phyloP scores from a whole-genome alignment of 2,888 invertebrate genomes.

The Microplitis manilae region DNA sequence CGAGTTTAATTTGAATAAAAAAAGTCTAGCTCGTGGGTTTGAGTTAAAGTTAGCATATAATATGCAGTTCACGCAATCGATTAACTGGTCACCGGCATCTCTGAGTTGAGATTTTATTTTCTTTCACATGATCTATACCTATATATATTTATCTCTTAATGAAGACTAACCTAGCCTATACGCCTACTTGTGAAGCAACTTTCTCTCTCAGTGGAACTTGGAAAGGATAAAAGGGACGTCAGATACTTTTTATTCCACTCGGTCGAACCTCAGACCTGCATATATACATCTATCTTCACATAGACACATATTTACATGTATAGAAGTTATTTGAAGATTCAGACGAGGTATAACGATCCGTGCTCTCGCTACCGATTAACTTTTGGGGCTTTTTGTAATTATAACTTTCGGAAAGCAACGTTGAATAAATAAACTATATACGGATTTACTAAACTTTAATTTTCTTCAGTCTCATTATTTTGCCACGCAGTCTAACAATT shows the following conservation, averaged over 20 bases:
- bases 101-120: background rate
- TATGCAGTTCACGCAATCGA: conserved; percentile 35
- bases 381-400: conserved; percentile 19
- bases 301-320: background rate
- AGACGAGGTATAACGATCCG: background rate
- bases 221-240: conserved; percentile 4
- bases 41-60: conserved; percentile 5
- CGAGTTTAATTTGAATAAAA: background rate
- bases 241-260: conserved; percentile 12
- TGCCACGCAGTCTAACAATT: background rate
- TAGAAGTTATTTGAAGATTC: conserved; percentile 7
- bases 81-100: conserved; percentile 6
- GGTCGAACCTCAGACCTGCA: background rate
- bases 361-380: conserved; percentile 18
- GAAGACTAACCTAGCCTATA: background rate
- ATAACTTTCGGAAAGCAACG: conserved; percentile 5
- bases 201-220: conserved; percentile 7
- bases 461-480: background rate
- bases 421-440: background rate
- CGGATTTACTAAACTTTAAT: background rate
- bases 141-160: background rate
- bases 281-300: background rate
- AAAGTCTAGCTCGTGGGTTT: background rate
- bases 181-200: conserved; percentile 11
- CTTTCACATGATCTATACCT: background rate